Conservation (phyloP, 2,888 invertebrate species). For the Volucella inanis region DNA sequence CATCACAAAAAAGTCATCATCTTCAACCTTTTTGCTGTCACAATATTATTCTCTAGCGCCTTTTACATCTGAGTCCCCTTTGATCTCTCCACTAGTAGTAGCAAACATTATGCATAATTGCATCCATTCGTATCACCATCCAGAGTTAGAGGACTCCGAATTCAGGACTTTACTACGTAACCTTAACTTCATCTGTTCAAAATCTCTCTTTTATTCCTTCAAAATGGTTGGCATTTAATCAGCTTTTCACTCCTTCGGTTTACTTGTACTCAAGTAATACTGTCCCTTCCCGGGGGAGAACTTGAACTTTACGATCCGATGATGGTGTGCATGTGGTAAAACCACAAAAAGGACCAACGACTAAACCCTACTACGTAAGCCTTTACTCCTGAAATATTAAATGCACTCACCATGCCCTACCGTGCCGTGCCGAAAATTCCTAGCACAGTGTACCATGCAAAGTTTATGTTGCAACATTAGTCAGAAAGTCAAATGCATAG, state of each 20-base stretch:
- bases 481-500: conserved; percentile 74
- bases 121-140: conserved; percentile 58
- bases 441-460: conserved; percentile 68
- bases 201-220: conserved; percentile 71
- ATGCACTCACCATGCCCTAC: conserved; percentile 48
- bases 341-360: conserved; percentile 39
- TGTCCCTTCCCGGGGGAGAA: background rate
- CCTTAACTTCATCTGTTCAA: conserved; percentile 71
- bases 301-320: conserved; percentile 67
- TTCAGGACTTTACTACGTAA: conserved; percentile 30
- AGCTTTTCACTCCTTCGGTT: conserved; percentile 49
- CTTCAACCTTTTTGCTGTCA: conserved; percentile 57
- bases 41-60: conserved; percentile 50
- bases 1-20: conserved; percentile 48
- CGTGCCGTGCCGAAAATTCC: conserved; percentile 54
- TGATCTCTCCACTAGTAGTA: conserved; percentile 29
- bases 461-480: conserved; percentile 74
- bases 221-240: conserved; percentile 73
- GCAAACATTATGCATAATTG: conserved; percentile 70
- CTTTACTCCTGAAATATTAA: conserved; percentile 48
- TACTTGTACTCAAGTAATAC: background rate
- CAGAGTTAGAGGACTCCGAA: conserved; percentile 14
- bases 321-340: conserved; percentile 59
- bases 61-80: background rate
- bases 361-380: background rate